Evolutionary conservation across 2,113 vertebrate species (phyloP).

Genomic region (Entelurus aequoreus): DNA sequence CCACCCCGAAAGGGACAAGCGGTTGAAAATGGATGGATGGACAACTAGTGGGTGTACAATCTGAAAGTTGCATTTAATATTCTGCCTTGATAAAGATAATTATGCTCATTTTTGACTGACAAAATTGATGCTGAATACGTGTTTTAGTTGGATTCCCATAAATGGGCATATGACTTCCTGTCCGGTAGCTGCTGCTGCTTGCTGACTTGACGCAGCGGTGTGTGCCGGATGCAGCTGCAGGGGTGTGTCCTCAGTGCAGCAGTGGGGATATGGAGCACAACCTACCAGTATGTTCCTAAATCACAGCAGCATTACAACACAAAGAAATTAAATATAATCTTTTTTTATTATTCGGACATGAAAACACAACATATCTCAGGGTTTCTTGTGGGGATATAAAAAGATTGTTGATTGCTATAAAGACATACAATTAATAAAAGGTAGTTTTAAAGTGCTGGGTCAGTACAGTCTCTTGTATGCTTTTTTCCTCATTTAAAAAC

Average conservation of each 20-base stretch:
- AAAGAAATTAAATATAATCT: not conserved
- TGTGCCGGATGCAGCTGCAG: conserved; percentile 13
- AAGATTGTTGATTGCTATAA: conserved; percentile 28
- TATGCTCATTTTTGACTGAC: too few species aligned
- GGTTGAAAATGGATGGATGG: too few species aligned
- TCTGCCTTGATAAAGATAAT: too few species aligned
- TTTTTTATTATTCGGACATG: conserved; percentile 24
- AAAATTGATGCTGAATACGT: not conserved
- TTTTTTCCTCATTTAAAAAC: conserved; percentile 19
- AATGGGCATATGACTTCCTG: conserved; percentile 30
- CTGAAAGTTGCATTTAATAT: too few species aligned
- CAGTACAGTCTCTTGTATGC: not conserved
- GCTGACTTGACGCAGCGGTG: conserved; percentile 21
- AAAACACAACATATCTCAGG: conserved; percentile 12
- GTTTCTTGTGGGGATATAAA: conserved; percentile 19
- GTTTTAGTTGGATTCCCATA: not conserved
- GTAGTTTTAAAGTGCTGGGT: conserved; percentile 54
- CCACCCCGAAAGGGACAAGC: too few species aligned
- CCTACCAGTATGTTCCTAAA: not conserved
- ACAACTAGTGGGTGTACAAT: too few species aligned
- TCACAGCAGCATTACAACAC: not conserved
- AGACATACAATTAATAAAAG: conserved; percentile 8
- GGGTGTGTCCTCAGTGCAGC: conserved; percentile 54
- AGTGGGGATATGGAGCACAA: conserved; percentile 16
- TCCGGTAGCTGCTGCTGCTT: conserved; percentile 13